A percentile compares a stretch with the other conserved stretches of the same genome.
Evolutionary conservation across 1,140 invertebrate genomes (phyloP).

Genomic region (Calephelis virginiensis): DNA sequence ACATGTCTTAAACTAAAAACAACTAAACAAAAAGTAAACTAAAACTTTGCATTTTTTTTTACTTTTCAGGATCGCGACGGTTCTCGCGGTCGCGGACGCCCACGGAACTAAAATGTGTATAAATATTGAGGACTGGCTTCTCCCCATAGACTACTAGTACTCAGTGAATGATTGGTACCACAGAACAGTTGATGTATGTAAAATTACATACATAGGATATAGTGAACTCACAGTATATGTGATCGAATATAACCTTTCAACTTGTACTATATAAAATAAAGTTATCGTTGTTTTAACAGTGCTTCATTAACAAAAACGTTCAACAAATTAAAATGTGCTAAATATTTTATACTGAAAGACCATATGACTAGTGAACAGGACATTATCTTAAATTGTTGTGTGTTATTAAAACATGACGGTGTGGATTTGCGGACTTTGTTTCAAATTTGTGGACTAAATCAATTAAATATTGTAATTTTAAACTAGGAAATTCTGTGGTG

Average conservation of each 20-base stretch:
- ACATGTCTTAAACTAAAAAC: not conserved
- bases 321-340: constrained; percentile 77
- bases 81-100: constrained; percentile 66
- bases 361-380: constrained; percentile 74
- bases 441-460: constrained; percentile 76
- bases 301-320: constrained; percentile 71
- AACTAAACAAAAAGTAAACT: no score
- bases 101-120: constrained; percentile 59
- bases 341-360: constrained; percentile 75
- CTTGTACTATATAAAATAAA: constrained; percentile 67
- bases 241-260: constrained; percentile 41
- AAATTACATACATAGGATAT: constrained; percentile 46
- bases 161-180: constrained; percentile 67
- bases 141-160: constrained; percentile 75
- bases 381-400: constrained; percentile 58
- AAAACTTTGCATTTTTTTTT: constrained; percentile 19
- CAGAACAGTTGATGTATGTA: constrained; percentile 58
- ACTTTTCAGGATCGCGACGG: constrained; percentile 71
- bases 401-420: constrained; percentile 49
- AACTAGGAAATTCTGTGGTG: constrained; percentile 73
- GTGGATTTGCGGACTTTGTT: constrained; percentile 74
- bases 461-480: constrained; percentile 73
- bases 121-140: constrained; percentile 70
- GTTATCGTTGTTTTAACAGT: constrained; percentile 74
- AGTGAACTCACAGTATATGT: constrained; percentile 47